Base-by-base conservation (phyloP, 1,140 invertebrate genomes). In the Drosophila pallidifrons region DNA sequence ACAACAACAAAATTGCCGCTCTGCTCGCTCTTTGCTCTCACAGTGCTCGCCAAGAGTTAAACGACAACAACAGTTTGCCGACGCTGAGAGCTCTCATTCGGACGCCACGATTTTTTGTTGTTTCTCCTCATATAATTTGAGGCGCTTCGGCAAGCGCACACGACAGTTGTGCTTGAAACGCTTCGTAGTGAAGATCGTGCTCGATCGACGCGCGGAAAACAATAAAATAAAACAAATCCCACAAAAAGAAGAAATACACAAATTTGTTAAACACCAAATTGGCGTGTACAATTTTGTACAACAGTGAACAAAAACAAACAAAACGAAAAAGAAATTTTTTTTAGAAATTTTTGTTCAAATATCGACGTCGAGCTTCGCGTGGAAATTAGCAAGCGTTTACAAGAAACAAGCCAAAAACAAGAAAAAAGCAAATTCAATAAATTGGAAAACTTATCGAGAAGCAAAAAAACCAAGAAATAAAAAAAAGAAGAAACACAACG, bases 161-260 rank as follows among this genome's bases (percentile, higher is more conserved):
- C 81, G 70, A 80, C 83, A 87, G 89, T 91, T 91, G 90, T 91
- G 90, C 89, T 90, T 91, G 81, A 82, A 91, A 91, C 90, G 90
- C 86, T 90, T 80, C 78, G 80, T 73, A 88, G 90, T 91, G 78
- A 81, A 91, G 90, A 87, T 90, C 90, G 85, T 86, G 82, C 79
- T 80, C 66, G 80, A 79, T 79, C 76, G 82, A 52, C 59, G 82
- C 79, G 82, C 81, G 78, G 43, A 63, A 74, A 70, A 46, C 45
- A 59, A 54, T 32, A 28, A 59, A 66, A 54, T 30, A 25, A 20
- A 15, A 68, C 46, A 16, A 71, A 74, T 5, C 7, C 20, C 20
- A 25, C 32, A 38, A 38, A 8, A 10, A 7, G 25, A 66, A 58
- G 45, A 59, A 59, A 43, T 68, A 54, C 47, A 67, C 51, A 66